Evolutionary conservation across 2,797 vertebrate species (phyloP), one percentile per base, ranked within the genome.

Genomic region (Pangasius macronema): DNA sequence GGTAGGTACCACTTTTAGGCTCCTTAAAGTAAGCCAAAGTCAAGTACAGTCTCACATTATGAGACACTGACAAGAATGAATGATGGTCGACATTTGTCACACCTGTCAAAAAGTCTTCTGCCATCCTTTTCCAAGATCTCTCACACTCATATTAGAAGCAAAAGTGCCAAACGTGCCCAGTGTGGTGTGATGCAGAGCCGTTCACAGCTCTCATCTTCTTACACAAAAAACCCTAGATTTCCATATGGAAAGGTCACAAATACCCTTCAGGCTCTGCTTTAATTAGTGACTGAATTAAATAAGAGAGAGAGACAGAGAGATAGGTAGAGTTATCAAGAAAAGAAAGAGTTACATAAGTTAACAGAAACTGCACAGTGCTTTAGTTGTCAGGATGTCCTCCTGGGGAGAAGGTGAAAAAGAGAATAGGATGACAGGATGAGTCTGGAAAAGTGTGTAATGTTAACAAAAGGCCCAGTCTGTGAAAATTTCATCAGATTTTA

Each of bases 201-300:
- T 87, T 77, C 85, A 65, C 83, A 80, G 85, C 79, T 87, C 85
- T 80, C 42, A 86, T 83, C 85, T 84, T 53, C 63, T 63, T 82
- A 87, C 87, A 87, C 87, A 87, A 53, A 91, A 93, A 93, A 91
- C 92, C 92, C 91, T 93, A 91, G 95, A 94, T 94, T 95, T 94
- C 96, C 94, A 94, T 95, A 96, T 91, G 93, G 93, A 96, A 97
- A 97, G 94, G 94, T 96, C 95, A 95, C 92, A 94, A 94, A 94
- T 95, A 96, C 94, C 94, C 96, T 94, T 93, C 93, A 96, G 95
- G 95, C 94, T 91, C 91, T 94, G 95, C 95, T 94, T 94, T 97
- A 97, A 96, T 95, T 93, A 94, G 95, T 94, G 93, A 94, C 93
- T 93, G 90, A 87, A 87, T 90, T 92, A 88, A 90, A 89, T 92